Percentiles rank a stretch among this genome's conserved stretches.
These are phyloP conservation scores for Acleris laterana DNA, from an alignment of 2,888 invertebrate species.

Conservation along the genomic window DNA sequence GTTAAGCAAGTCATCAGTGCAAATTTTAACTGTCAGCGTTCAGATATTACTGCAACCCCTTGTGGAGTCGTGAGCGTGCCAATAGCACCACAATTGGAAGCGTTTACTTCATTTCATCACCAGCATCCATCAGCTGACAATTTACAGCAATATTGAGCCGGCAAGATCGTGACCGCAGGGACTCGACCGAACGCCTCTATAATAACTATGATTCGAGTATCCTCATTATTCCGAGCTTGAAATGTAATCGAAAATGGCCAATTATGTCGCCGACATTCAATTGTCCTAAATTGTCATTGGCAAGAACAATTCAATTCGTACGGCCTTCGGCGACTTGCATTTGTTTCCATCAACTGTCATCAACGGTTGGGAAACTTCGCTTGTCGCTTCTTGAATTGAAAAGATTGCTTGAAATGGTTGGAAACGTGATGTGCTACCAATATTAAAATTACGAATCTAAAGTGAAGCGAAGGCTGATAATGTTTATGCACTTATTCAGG, in stretches of 20 bases:
- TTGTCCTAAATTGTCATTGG: conserved; percentile 65
- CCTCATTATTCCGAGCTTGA: conserved; percentile 61
- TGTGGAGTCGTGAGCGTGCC: conserved; percentile 27
- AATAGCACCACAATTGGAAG: conserved; percentile 29
- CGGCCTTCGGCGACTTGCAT: conserved; percentile 51
- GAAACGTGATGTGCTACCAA: conserved; percentile 2
- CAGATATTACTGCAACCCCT: conserved; percentile 20
- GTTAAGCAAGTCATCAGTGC: background rate
- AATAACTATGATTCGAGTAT: conserved; percentile 64
- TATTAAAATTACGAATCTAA: background rate
- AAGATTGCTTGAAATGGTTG: conserved; percentile 15
- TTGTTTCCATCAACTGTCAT: conserved; percentile 40
- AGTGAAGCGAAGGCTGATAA: background rate
- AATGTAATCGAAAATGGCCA: conserved; percentile 69
- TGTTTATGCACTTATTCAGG: too few relatives aligned
- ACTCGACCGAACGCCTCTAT: conserved; percentile 54
- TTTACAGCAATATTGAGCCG: conserved; percentile 37
- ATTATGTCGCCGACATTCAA: conserved; percentile 69
- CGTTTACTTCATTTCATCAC: conserved; percentile 37
- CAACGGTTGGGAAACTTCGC: conserved; percentile 25
- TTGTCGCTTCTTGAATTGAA: conserved; percentile 17
- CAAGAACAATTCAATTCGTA: conserved; percentile 57
- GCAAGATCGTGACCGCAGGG: conserved; percentile 68
- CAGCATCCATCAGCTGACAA: conserved; percentile 36
- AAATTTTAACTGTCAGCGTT: conserved; percentile 9